phyloP scores from a whole-genome alignment of 1,140 invertebrate genomes.

The Philaenus spumarius region DNA sequence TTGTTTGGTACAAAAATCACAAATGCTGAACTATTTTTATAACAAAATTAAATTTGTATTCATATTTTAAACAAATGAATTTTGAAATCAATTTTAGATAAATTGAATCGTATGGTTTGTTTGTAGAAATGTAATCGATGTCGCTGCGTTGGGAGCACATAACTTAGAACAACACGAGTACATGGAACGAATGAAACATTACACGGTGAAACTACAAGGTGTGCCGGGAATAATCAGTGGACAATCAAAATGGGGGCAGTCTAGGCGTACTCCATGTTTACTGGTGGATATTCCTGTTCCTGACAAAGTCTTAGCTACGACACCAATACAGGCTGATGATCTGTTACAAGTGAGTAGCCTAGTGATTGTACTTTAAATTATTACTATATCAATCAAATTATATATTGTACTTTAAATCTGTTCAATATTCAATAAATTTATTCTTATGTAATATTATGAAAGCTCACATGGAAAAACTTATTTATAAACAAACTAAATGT shows the following conservation, averaged over 20 bases:
- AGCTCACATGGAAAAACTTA: no score
- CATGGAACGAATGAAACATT: slow-evolving; percentile 62
- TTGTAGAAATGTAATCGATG: slow-evolving; percentile 76
- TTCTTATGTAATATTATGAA: no score
- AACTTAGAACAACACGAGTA: slow-evolving; percentile 75
- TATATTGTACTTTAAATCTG: no score
- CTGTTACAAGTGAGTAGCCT: slow-evolving; percentile 46
- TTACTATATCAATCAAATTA: no score
- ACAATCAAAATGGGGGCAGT: slow-evolving; percentile 35
- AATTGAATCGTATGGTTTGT: slow-evolving; percentile 25
- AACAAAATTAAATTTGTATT: no score
- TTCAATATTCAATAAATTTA: no score
- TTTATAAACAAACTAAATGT: no score
- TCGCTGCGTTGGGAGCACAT: slow-evolving; percentile 69
- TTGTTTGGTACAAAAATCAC: no score
- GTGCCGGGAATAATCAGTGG: slow-evolving; percentile 39
- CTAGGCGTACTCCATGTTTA: slow-evolving; percentile 36
- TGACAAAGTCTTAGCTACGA: slow-evolving; percentile 48
- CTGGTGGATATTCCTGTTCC: slow-evolving; percentile 52
- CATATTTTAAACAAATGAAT: background rate
- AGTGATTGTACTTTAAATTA: no score
- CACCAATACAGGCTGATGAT: slow-evolving; percentile 46
- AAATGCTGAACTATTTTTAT: no score
- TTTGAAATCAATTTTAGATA: slow-evolving; percentile 3
- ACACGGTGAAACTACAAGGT: slow-evolving; percentile 49